phyloP scores from a whole-genome alignment of 2,113 vertebrate genomes.

The Eubucco bourcierii region DNA sequence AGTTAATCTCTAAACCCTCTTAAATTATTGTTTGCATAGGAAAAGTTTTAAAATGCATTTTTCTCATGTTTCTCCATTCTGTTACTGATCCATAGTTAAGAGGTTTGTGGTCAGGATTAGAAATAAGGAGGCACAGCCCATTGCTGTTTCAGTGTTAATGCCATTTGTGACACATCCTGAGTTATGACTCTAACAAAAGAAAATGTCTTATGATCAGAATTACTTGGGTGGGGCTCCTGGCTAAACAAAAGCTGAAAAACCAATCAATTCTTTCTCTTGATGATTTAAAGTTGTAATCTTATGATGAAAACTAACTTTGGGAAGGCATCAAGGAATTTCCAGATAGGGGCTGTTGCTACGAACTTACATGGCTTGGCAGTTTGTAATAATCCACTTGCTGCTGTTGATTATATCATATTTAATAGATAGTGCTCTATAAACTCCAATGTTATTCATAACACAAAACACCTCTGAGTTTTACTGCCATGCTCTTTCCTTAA shows the following conservation, averaged over 20 bases:
- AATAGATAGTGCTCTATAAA: background rate
- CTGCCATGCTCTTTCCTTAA: background rate
- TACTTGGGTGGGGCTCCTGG: conserved; percentile 40
- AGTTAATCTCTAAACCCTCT: background rate
- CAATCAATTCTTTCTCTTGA: background rate
- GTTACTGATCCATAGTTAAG: background rate
- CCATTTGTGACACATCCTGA: conserved; percentile 55
- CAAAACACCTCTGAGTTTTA: background rate
- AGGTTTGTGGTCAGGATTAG: conserved; percentile 38
- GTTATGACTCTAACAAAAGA: conserved; percentile 46
- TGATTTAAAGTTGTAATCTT: conserved; percentile 23
- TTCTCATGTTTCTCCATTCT: conserved; percentile 27
- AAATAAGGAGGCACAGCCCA: background rate
- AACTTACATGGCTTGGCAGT: background rate
- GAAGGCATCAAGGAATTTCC: conserved; percentile 12
- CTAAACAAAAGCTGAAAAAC: conserved; percentile 44
- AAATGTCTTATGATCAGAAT: conserved; percentile 48
- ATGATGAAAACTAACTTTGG: conserved; percentile 22
- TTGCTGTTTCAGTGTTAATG: background rate
- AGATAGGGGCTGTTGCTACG: background rate
- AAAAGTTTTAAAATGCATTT: conserved; percentile 18
- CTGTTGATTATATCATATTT: conserved; percentile 11
- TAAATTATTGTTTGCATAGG: conserved; percentile 25
- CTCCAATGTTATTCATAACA: background rate
- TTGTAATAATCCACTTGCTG: background rate